A percentile compares a stretch with the other conserved stretches of the same genome.
phyloP scores from a whole-genome alignment of 1,140 invertebrate species.

The Chlorops oryzae region DNA sequence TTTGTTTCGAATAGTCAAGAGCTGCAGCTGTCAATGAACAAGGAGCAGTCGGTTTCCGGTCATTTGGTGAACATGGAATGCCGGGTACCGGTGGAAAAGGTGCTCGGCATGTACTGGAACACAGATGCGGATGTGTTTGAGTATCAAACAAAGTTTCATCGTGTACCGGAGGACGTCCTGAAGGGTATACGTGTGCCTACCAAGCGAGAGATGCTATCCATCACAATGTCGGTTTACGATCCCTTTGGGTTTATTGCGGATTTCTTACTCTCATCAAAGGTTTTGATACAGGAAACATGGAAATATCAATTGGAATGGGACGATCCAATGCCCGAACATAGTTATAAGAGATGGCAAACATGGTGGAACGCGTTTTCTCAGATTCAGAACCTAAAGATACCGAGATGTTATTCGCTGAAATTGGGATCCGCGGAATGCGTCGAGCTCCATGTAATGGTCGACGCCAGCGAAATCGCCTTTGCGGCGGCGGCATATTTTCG shows the following conservation, averaged over 20 bases:
- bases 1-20: constrained; percentile 17
- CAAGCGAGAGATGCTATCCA: constrained; percentile 29
- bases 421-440: neutral
- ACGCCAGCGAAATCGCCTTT: constrained; percentile 31
- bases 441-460: constrained; percentile 23
- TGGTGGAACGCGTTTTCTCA: constrained; percentile 16
- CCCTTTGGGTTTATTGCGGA: constrained; percentile 42
- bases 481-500: too few species aligned
- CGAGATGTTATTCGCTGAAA: constrained; percentile 4
- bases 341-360: too few species aligned
- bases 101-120: constrained; percentile 16
- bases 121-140: constrained; percentile 2
- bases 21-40: constrained; percentile 6
- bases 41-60: neutral
- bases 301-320: constrained; percentile 38
- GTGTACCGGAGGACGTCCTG: constrained; percentile 1
- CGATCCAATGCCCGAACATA: too few species aligned
- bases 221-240: constrained; percentile 41
- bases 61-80: constrained; percentile 5
- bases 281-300: constrained; percentile 45
- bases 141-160: constrained; percentile 8
- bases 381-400: constrained; percentile 3
- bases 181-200: constrained; percentile 16
- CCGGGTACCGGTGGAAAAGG: constrained; percentile 7
- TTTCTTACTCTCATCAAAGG: constrained; percentile 38